phyloP scores from a whole-genome alignment of 1,140 invertebrate genomes.

The Pinna nobilis region DNA sequence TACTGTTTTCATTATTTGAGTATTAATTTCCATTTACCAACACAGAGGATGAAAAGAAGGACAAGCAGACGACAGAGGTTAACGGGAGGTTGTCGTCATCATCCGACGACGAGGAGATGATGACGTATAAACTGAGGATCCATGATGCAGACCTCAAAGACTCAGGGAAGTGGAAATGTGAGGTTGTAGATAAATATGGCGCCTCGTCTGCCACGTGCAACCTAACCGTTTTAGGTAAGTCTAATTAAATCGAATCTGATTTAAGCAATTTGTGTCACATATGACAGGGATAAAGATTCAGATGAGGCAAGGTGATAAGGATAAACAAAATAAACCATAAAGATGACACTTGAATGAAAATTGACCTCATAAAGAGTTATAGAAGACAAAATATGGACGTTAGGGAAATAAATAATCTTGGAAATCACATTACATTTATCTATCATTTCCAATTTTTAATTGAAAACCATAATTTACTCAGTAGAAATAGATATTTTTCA shows the following conservation, averaged over 20 bases:
- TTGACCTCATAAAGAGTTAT: background rate
- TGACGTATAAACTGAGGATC: conserved; percentile 31
- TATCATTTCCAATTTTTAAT: too few species aligned
- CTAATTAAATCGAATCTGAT: background rate
- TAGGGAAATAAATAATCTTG: too few species aligned
- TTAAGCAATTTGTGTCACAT: background rate
- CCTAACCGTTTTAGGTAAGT: background rate
- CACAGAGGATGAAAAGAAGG: background rate
- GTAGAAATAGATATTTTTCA: too few species aligned
- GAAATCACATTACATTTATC: too few species aligned
- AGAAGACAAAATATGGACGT: too few species aligned
- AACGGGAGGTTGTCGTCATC: too few species aligned
- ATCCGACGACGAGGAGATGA: conserved; percentile 34
- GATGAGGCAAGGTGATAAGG: background rate
- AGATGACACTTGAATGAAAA: background rate
- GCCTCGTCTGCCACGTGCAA: conserved; percentile 9
- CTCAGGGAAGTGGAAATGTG: conserved; percentile 34
- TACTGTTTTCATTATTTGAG: too few species aligned
- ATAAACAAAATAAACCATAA: background rate
- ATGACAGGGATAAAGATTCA: background rate
- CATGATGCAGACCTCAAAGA: conserved; percentile 34
- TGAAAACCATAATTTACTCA: too few species aligned
- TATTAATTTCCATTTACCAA: background rate
- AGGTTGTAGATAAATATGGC: conserved; percentile 36
- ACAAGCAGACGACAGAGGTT: background rate